Base-by-base conservation (phyloP, 1,140 invertebrate genomes). In the Drosophila sechellia region DNA sequence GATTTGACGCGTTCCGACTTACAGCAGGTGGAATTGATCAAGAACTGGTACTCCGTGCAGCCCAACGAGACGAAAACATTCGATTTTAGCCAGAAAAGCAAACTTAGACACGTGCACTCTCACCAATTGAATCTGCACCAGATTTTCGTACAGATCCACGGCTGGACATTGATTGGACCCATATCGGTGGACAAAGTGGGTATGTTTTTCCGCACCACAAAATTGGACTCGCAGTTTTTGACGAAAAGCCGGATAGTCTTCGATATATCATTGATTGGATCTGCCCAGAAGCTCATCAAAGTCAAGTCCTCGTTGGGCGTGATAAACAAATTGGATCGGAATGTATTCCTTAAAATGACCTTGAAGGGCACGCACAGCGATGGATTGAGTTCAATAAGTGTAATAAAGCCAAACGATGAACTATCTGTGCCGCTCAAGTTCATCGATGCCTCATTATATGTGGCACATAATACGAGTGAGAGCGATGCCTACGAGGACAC, bases 121-220 rank as follows among this genome's bases (percentile, higher is more conserved):
- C 97, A 98, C 92, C 95, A 96, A 61, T 93, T 96, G 42, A 85
- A 94, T 37, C 86, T 96, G 77, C 98, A 99, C 93, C 97, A 98
- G 92, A 94, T 99, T 42, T 94, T 95, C 13, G 96, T 99, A 11
- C 94, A 96, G 59, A 95, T 99, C 17, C 96, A 98, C 74, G 98
- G 98, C 10, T 99, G 98, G 98, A 94, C 95, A 53, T 93, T 96
- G 39, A 95, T 97, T 57, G 94, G 95, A 73, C 97, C 98, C 13
- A 96, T 99, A 1, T 97, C 97, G 3, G 96, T 99, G 1, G 98
- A 99, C 93, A 96, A 97, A 93, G 98, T 99, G 13, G 98, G 98
- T 1, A 95, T 97, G 15, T 99, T 97, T 92, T 99, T 99, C 92
- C 93, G 98, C 56, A 94, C 97, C 75, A 95, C 96, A 1, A 93